Evolutionary conservation across 2,113 vertebrate species (phyloP).

Genomic region (Dasyornis broadbenti): DNA sequence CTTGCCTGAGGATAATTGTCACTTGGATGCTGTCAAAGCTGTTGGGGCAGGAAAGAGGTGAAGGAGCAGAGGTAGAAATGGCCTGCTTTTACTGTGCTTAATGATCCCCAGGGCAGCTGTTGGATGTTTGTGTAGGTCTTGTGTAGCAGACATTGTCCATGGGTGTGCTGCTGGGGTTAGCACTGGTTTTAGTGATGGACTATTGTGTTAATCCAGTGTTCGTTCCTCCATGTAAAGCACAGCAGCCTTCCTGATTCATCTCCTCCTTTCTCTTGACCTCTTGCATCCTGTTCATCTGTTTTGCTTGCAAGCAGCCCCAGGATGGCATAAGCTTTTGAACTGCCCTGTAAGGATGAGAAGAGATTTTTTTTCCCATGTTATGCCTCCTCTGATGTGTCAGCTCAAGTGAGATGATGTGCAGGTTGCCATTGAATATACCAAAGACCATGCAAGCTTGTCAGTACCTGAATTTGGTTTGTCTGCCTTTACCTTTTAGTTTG

Average conservation of each 20-base stretch:
- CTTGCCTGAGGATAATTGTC: not conserved
- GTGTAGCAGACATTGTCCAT: rapidly evolving
- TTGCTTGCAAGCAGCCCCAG: not conserved
- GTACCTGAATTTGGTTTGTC: not conserved
- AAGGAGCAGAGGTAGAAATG: not conserved
- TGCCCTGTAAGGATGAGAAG: not conserved
- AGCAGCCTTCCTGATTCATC: not conserved
- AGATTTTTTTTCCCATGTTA: not conserved
- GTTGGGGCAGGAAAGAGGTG: not conserved
- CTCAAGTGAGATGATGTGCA: not conserved
- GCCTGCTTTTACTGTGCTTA: not conserved
- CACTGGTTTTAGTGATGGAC: rapidly evolving
- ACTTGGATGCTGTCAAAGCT: not conserved
- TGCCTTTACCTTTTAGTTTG: not conserved
- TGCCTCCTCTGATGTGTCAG: not conserved
- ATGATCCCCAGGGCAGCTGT: rapidly evolving
- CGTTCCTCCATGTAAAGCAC: not conserved
- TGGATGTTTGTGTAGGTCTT: not conserved
- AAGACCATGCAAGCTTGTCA: not conserved
- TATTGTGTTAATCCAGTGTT: not conserved
- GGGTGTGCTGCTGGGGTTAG: not conserved
- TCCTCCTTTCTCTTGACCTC: not conserved
- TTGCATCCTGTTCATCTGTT: not conserved
- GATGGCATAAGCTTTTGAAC: not conserved
- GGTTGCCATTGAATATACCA: not conserved